Conservation (phyloP, 2,113 vertebrate genomes). For the Menura novaehollandiae region DNA sequence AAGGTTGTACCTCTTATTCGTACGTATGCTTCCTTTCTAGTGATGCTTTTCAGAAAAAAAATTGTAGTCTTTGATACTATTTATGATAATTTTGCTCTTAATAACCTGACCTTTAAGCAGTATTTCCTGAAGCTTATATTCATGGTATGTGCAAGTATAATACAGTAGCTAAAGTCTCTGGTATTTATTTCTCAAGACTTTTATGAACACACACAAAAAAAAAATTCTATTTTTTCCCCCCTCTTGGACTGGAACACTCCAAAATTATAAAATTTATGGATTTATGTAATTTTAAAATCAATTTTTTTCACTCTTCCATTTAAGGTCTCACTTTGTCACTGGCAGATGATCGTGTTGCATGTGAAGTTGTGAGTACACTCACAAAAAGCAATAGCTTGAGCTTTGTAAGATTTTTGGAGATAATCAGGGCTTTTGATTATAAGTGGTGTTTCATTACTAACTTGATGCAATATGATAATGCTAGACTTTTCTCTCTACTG, state of each 20-base stretch:
- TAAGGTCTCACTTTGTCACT: not conserved
- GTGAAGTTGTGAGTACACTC: not conserved
- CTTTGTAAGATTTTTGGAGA: not conserved
- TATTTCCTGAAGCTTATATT: not conserved
- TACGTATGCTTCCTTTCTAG: not conserved
- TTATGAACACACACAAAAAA: no score
- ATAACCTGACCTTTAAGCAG: constrained; percentile 3
- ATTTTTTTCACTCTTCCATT: not conserved
- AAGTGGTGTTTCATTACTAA: not conserved
- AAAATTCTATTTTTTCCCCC: accelerated
- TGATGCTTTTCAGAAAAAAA: not conserved
- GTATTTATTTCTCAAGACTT: not conserved
- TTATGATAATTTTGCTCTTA: constrained; percentile 49
- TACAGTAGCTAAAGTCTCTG: not conserved
- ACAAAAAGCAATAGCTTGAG: not conserved
- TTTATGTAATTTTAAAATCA: not conserved
- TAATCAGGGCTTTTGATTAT: not conserved
- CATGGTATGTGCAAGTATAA: not conserved
- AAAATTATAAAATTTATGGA: not conserved
- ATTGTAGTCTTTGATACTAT: not conserved
- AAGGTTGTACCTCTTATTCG: not conserved
- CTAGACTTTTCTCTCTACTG: not conserved
- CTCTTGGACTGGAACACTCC: not conserved
- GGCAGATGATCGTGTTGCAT: not conserved
- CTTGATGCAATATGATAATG: not conserved